Base-by-base conservation (phyloP, 2,888 invertebrate genomes). In the Leptinotarsa tumamoca region DNA sequence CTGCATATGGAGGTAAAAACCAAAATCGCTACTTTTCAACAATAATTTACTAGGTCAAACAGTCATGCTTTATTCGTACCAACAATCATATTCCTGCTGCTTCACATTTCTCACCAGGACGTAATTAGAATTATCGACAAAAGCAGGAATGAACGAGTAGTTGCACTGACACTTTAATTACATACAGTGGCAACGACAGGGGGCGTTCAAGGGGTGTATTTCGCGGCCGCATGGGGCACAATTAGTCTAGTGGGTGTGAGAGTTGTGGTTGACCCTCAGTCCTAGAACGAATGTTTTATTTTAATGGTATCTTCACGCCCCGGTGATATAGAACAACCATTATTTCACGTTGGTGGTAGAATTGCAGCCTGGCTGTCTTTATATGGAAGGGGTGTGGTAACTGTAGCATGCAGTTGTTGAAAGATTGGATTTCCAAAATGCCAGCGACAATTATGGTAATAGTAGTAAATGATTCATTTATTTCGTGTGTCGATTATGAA, bases 191-290 rank as follows among this genome's bases (percentile, higher is more conserved):
- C 76, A 79, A 78, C 77, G 82, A 82, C 81, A 78, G 71, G 79
- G 79, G 82, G 80, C 81, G 78, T 77, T 56, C 67, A 72, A 56
- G 80, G 81, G 78, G 82, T 79, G 78, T 77, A 78, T 78, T 79
- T 79, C 67, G 78, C 78, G 80, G 80, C 82, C 80, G 72, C 82
- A 80, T 82, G 83, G 81, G 82, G 83, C 76, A 73, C 81, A 83
- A 83, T 83, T 83, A 82, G 81, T 79, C 73, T 76, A 73, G 80
- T 82, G 80, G 82, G 82, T 80, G 82, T 79, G 81, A 70, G 78
- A 76, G 61, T 78, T 79, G 79, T 78, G 78, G 80, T 75, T 77
- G 80, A 77, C 78, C 79, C 72, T 76, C n/a, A 27, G 13, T 70
- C 50, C 18, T 10, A 43, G n/a, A 33, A 18, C 58, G 61, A 70